Base-by-base conservation (phyloP, 2,797 vertebrate genomes). In the Otolemur crassicaudatus region DNA sequence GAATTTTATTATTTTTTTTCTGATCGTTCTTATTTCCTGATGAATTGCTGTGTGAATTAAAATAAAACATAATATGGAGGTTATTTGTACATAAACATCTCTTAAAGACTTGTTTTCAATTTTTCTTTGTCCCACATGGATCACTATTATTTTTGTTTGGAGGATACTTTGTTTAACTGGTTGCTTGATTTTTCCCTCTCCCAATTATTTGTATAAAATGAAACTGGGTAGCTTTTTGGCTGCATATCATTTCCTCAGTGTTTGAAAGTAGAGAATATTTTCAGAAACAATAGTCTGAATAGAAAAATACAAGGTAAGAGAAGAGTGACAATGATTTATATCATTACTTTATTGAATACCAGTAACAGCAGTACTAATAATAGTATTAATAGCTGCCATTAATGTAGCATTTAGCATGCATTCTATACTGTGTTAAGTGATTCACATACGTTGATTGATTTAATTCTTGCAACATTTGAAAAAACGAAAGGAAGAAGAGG, bases 261-360 rank as follows among this genome's bases (percentile, higher is more conserved):
- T 95, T 63, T 37, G 19, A 16, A 94, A 90, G 19, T 85, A 34
- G 19, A 69, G 6, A 70, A 31, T 94, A 91, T 92, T 95, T 92
- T 95, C 25, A 69, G 17, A 91, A 89, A 87, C 4, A 37, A 82
- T 70, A 90, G 37, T 86, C 10, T 86, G 87, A 67, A 8, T 83
- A 56, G 77, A 69, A 61, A 77, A 49, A 72, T 58, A 82, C 40
- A 23, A 63, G 5, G 4, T 77, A 92, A 56, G 17, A 92, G 60
- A n/a, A 92, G 3, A 72, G 11, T 81, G 94, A 69, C 77, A 61
- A 3, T 40, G 8, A 77, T 79, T 53, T 92, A 29, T 81, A 22
- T 92, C 22, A 7, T 89, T 88, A 87, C 1, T 29, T 20, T 23
- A 40, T 67, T 69, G 27, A 94, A 76, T 72, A 92, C 46, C 25